Evolutionary conservation across 2,113 vertebrate genomes (phyloP).

Genomic region (Anser cygnoides): DNA sequence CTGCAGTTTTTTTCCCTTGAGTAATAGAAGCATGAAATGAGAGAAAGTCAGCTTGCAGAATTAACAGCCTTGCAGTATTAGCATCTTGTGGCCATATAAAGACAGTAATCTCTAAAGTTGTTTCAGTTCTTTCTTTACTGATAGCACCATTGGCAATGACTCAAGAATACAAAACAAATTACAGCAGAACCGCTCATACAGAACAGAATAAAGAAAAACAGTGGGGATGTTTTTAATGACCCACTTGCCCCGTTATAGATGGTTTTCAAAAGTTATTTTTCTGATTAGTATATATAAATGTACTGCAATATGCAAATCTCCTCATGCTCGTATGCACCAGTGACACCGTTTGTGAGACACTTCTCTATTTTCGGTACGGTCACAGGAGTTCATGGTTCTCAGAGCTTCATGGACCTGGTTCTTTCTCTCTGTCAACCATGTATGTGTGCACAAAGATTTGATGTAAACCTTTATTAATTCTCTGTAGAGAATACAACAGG

Average conservation of each 20-base stretch:
- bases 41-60: not conserved
- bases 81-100: slow-evolving; percentile 26
- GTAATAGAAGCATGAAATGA: not conserved
- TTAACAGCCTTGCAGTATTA: not conserved
- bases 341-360: not conserved
- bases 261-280: not conserved
- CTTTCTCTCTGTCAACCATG: not conserved
- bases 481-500: not conserved
- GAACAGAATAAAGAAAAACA: not conserved
- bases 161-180: not conserved
- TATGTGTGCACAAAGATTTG: not conserved
- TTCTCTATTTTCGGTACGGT: not conserved
- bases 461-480: not conserved
- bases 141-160: not conserved
- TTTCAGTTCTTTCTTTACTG: slow-evolving; percentile 12
- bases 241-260: not conserved
- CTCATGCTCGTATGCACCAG: not conserved
- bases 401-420: not conserved
- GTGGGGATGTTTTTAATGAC: not conserved
- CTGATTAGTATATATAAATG: not conserved
- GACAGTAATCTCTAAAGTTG: not conserved
- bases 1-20: not conserved
- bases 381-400: not conserved
- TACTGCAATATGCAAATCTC: not conserved
- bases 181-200: not conserved